phyloP scores from a whole-genome alignment of 2,797 vertebrate genomes.

The Protonibea diacanthus region DNA sequence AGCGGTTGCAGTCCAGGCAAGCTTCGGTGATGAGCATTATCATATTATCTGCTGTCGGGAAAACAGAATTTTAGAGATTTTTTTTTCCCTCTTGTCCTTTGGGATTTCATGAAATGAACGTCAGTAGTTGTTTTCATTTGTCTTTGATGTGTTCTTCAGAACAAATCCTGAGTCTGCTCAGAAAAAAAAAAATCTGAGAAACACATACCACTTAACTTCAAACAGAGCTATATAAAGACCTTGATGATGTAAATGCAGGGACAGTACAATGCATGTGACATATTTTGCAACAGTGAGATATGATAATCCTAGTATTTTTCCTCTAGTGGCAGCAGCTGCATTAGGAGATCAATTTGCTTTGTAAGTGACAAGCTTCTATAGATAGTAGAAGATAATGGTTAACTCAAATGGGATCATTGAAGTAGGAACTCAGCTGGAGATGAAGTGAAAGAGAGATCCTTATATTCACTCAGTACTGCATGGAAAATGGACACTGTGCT shows the following conservation, averaged over 20 bases:
- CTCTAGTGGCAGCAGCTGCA: slow-evolving; percentile 18
- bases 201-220: slow-evolving; percentile 1
- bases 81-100: slow-evolving; percentile 36
- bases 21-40: slow-evolving; percentile 25
- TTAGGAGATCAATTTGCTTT: slow-evolving; percentile 24
- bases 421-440: slow-evolving; percentile 50
- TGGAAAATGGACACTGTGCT: slow-evolving; percentile 21
- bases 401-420: slow-evolving; percentile 59
- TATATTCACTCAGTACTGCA: slow-evolving; percentile 33
- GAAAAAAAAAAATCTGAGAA: slow-evolving; percentile 12
- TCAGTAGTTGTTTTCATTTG: slow-evolving; percentile 38
- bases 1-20: slow-evolving; percentile 38
- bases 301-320: slow-evolving; percentile 14
- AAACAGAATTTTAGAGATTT: slow-evolving; percentile 34
- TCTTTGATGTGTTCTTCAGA: slow-evolving; percentile 34
- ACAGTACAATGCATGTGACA: background rate
- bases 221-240: slow-evolving; percentile 5
- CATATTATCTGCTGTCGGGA: slow-evolving; percentile 36
- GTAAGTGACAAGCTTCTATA: slow-evolving; percentile 48
- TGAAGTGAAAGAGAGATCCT: slow-evolving; percentile 37
- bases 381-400: slow-evolving; percentile 59
- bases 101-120: slow-evolving; percentile 54
- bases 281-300: slow-evolving; percentile 12
- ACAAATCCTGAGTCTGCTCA: slow-evolving; percentile 25
- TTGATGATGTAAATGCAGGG: background rate